Evolutionary conservation across 2,888 invertebrate species (phyloP).

Genomic region (Agrochola lota): DNA sequence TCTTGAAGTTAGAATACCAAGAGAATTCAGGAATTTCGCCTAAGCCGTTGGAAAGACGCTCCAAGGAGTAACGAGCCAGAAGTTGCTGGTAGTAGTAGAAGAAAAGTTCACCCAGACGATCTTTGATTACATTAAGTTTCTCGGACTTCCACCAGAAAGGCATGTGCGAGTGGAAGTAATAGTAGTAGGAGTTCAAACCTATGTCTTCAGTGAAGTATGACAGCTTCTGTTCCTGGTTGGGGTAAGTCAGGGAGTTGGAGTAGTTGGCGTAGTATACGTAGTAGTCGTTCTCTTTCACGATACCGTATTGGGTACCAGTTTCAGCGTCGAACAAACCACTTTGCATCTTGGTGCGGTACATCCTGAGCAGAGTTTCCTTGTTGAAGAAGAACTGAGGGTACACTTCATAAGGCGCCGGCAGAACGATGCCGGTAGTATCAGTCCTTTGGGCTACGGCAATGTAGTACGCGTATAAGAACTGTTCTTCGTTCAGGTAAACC

Average conservation of each 20-base stretch:
- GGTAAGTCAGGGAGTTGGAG: slow-evolving; percentile 87
- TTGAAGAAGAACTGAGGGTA: slow-evolving; percentile 92
- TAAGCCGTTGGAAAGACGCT: slow-evolving; percentile 92
- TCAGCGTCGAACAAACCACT: slow-evolving; percentile 75
- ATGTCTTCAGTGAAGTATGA: slow-evolving; percentile 93
- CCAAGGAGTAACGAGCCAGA: slow-evolving; percentile 92
- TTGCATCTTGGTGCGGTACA: slow-evolving; percentile 85
- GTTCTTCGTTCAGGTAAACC: slow-evolving; percentile 91
- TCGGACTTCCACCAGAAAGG: slow-evolving; percentile 92
- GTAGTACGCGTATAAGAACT: slow-evolving; percentile 91
- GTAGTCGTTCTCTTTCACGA: slow-evolving; percentile 82
- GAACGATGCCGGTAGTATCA: slow-evolving; percentile 90
- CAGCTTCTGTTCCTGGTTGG: slow-evolving; percentile 90
- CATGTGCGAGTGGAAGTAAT: slow-evolving; percentile 91
- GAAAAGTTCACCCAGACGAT: slow-evolving; percentile 92
- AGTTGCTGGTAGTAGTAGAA: slow-evolving; percentile 92
- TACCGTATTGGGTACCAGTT: slow-evolving; percentile 79
- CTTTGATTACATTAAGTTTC: slow-evolving; percentile 85
- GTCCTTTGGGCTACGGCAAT: slow-evolving; percentile 91
- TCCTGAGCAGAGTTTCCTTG: slow-evolving; percentile 87
- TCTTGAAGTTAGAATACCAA: slow-evolving; percentile 90
- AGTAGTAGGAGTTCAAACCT: slow-evolving; percentile 92
- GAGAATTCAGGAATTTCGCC: slow-evolving; percentile 91
- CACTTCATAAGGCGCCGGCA: slow-evolving; percentile 93
- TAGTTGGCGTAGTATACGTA: slow-evolving; percentile 91